Base-by-base conservation (phyloP, 2,888 invertebrate genomes). In the Drepana falcataria region DNA sequence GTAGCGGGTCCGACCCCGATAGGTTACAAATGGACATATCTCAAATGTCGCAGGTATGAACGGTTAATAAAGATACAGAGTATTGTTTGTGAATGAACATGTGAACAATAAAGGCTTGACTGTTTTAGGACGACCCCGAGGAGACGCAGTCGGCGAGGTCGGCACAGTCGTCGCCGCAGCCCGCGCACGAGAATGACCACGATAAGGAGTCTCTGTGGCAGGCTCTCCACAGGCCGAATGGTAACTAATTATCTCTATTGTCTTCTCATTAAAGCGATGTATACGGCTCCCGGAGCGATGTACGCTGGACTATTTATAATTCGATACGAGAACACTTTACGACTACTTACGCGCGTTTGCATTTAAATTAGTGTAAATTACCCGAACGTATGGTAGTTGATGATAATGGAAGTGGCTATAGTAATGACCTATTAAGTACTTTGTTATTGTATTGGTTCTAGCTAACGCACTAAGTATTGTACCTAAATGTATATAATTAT, bases 1-100 rank as follows among this genome's bases (percentile, higher is more conserved):
- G 94, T 77, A 94, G 93, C 75, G 94, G 94, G 64, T 95, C 95
- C 0, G 95, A 96, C 85, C 95, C 95, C 2, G 95, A 94, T 66
- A 88, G 95, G 68, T 83, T 95, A 68, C 95, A 95, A 72, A 95
- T 95, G 82, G 95, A 95, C 79, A 94, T 94, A 65, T 91, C 91
- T 35, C 91, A 91, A 73, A 85, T 90, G 82, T 89, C 90, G 65
- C 91, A 91, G 88, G 90, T 90, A 44, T 9, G 9, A 44, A 44
- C 6, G 6, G 41, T 41, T 7, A 9, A 9, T 44, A 44, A 44
- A 3, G 9, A 9, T 44, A 9, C 44, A 9, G 44, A 1, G 44
- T 44, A 40, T 41, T 2, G 2, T 41, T 40, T 41, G 44, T 44
- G 9, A 9, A 44, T 44, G 44, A 44, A 4, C 44, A 9, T 44